phyloP scores from a whole-genome alignment of 2,888 invertebrate species.

The Heliconius charithonia region DNA sequence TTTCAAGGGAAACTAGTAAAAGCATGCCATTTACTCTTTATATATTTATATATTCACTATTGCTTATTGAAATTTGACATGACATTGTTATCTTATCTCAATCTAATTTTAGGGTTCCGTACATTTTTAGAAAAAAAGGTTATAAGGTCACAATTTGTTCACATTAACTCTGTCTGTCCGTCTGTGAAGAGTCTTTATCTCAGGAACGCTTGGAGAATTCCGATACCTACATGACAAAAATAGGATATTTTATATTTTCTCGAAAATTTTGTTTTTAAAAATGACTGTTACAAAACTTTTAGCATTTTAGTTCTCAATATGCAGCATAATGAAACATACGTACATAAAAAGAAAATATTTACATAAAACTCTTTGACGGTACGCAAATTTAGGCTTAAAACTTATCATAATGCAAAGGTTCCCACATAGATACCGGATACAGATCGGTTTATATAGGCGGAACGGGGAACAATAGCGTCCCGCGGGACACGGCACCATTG shows the following conservation, averaged over 20 bases:
- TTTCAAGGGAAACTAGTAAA: constrained; percentile 5
- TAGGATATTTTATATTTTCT: neutral
- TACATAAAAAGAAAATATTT: neutral
- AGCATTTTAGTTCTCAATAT: neutral
- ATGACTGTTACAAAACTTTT: neutral
- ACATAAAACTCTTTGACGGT: neutral
- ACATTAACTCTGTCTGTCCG: too few species aligned
- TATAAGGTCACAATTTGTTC: too few species aligned
- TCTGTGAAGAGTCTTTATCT: too few species aligned
- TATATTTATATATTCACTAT: constrained; percentile 10
- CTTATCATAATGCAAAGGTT: constrained; percentile 25
- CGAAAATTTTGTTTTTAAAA: neutral
- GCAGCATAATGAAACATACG: neutral
- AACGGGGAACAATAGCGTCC: constrained; percentile 63
- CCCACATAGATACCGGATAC: constrained; percentile 37
- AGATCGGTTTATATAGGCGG: constrained; percentile 38
- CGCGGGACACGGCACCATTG: constrained; percentile 63
- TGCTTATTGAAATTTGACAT: constrained; percentile 13
- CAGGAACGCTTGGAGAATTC: too few species aligned
- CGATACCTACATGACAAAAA: too few species aligned
- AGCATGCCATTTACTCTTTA: neutral
- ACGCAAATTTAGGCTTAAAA: constrained; percentile 1
- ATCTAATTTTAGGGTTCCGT: neutral
- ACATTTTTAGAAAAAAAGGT: too few species aligned
- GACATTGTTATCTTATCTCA: neutral